Evolutionary conservation across 2,888 invertebrate genomes (phyloP).

Genomic region (Cephus pygmeus): DNA sequence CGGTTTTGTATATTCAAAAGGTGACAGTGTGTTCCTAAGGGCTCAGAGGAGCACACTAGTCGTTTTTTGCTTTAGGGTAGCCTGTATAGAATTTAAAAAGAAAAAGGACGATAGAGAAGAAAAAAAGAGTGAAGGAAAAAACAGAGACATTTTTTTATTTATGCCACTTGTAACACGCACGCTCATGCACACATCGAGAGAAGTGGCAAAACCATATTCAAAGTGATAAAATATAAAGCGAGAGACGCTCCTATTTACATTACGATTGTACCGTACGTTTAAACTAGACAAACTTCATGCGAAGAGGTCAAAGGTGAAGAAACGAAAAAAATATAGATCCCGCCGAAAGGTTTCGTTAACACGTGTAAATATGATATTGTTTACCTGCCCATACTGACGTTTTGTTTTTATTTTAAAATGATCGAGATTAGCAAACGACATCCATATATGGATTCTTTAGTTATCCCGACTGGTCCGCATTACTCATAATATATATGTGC

Average conservation of each 20-base stretch:
- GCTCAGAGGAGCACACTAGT: conserved; percentile 52
- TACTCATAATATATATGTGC: conserved; percentile 6
- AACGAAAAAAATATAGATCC: not conserved
- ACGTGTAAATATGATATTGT: conserved; percentile 13
- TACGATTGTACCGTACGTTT: too few species aligned
- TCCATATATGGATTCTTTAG: not conserved
- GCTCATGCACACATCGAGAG: conserved; percentile 22
- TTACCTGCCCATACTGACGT: conserved; percentile 44
- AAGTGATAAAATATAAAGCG: not conserved
- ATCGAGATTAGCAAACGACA: conserved; percentile 21
- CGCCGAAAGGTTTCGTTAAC: not conserved
- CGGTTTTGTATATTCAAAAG: conserved; percentile 51
- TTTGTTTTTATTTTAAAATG: conserved; percentile 10
- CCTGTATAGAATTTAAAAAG: conserved; percentile 25
- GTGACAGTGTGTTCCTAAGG: conserved; percentile 48
- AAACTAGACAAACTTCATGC: too few species aligned
- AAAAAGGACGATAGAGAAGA: too few species aligned
- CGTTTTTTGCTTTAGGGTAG: conserved; percentile 45
- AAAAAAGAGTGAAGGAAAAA: too few species aligned
- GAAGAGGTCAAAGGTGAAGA: too few species aligned
- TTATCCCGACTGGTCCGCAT: too few species aligned
- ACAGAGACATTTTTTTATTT: conserved; percentile 18
- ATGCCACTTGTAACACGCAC: conserved; percentile 31
- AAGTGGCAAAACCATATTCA: conserved; percentile 1
- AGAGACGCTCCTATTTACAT: too few species aligned